Evolutionary conservation across 2,888 invertebrate species (phyloP).

Genomic region (Cheiracanthium punctorium): DNA sequence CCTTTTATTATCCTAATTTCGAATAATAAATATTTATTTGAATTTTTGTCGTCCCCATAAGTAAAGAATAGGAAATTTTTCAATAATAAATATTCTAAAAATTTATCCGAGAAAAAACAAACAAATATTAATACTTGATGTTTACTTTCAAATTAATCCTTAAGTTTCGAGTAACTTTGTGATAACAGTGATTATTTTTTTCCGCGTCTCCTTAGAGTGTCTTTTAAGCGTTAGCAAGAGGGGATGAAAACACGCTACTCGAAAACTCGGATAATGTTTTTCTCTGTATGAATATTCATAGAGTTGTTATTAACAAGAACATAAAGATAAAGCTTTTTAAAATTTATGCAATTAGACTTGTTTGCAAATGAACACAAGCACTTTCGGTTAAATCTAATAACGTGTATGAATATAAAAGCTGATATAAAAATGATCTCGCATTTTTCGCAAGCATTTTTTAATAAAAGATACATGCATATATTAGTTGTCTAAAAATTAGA

Average conservation of each 20-base stretch:
- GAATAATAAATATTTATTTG: conserved; percentile 65
- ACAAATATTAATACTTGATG: not conserved
- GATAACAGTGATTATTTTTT: conserved; percentile 24
- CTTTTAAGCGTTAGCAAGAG: not conserved
- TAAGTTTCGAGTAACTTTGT: not conserved
- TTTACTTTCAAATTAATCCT: not conserved
- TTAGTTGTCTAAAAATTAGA: not conserved
- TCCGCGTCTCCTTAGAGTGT: conserved; percentile 11
- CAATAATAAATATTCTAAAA: not conserved
- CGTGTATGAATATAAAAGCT: not conserved
- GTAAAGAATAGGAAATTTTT: conserved; percentile 28
- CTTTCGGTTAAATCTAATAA: not conserved
- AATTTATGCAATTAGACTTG: not conserved
- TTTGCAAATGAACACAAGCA: not conserved
- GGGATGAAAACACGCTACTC: not conserved
- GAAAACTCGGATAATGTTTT: not conserved
- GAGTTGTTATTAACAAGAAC: not conserved
- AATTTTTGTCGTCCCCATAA: conserved; percentile 40
- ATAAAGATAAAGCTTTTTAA: not conserved
- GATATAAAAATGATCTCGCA: not conserved
- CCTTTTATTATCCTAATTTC: conserved; percentile 59
- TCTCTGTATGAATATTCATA: not conserved
- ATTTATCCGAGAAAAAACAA: not conserved
- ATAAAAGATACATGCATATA: not conserved
- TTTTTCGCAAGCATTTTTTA: not conserved